Base-by-base conservation (phyloP, 1,140 invertebrate genomes). In the Microplitis mediator region DNA sequence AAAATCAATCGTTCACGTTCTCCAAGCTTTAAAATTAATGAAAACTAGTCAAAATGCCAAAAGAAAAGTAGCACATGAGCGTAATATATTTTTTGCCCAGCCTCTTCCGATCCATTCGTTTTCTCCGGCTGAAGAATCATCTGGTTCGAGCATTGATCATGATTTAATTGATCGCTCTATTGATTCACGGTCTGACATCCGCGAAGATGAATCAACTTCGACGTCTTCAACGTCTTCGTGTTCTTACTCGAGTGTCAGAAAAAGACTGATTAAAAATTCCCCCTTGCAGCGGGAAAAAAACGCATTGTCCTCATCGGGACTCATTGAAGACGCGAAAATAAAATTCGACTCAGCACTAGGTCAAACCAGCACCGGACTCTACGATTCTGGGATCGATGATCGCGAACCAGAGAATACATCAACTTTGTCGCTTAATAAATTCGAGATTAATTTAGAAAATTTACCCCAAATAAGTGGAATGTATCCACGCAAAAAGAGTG, bases 401-500 rank as follows among this genome's bases (percentile, higher is more conserved):
- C 32, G 5, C 34, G 32, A 66, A 32, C 45, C 36, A 31, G 32
- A 34, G 35, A 11, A 73, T 68, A n/a, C 61, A 58, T 65, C 67
- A 45, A 51, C 39, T 51, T 3, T 62, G 34, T 4, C 61, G n/a
- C 36, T 63, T 9, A 54, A 35, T 36, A 69, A 64, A 52, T 9
- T 35, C 51, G 16, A 50, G 34, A 14, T 5, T 0, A 16, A 4
- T 36, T 34, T 70, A 50, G 50, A 65, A 34, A 36, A 68, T 52
- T 35, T 75, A 14, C 74, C 74, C 3, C 39, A 52, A 23, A 34
- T 73, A 0, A 58, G 31, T 14, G 32, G 68, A 68, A 68, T 75
- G 16, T 75, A 54, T 66, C 69, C 65, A 0, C 78, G 84, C 73
- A 79, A 69, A 50, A 80, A 79, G 6, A 35, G 70, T 3, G 85